Base-by-base conservation (phyloP, 1,140 invertebrate species). In the Magallana gigas region DNA sequence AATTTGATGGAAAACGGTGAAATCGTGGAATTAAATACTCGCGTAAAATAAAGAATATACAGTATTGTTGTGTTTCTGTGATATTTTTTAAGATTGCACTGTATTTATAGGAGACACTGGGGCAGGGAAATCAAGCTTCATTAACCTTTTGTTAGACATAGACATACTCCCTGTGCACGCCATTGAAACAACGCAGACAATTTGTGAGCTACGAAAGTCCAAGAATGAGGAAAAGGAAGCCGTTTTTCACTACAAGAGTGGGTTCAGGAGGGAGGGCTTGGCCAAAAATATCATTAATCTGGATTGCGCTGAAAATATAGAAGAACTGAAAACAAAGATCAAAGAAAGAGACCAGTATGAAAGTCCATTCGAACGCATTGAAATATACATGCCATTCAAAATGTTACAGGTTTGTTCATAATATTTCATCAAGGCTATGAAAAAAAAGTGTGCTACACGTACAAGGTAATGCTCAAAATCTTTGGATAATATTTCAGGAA, bases 121-220 rank as follows among this genome's bases (percentile, higher is more conserved):
- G 8, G 85, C 91, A 0, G 92, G 92, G 6, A 93, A 93, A 87
- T 91, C 90, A 82, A 91, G 86, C 76, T 76, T 93, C 5, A 87
- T 93, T 68, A 93, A 93, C 85, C 88, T 92, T 1, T 48, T 93
- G 8, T 87, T 92, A 2, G 91, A 91, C n/a, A 81, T 71, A 16
- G 86, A 89, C 9, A 85, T 93, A 9, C 84, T 93, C 58, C 93
- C 93, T 7, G 90, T 90, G 7, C 86, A 83, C 48, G 86, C 88
- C 11, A 89, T 93, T 4, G 85, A 89, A 56, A 91, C 91, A 58
- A 93, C 93, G 6, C 89, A 89, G 8, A 91, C 91, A 14, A 91
- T 93, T 14, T 92, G 85, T 71, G 93, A 93, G 82, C 83, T 92
- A 29, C 80, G 87, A 62, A 88, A 90, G 23, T 91, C 88, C 14